Percentiles rank a stretch among this genome's conserved stretches.
Conservation (phyloP, 2,797 vertebrate genomes). For the Paratrypauchen microcephalus region DNA sequence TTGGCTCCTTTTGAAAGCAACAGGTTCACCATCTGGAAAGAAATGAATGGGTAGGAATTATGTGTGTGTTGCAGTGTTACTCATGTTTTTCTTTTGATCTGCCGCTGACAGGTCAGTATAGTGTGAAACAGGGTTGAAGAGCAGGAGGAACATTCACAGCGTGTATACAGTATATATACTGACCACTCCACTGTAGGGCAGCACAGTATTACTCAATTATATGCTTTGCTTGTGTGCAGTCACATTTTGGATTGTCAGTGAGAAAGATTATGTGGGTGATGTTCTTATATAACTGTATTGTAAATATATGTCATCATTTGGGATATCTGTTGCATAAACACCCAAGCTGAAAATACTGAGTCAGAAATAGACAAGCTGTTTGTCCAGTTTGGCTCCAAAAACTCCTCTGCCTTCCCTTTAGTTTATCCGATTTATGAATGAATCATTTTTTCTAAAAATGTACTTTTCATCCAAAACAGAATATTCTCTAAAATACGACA, state of each 20-base stretch:
- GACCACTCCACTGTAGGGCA: background rate
- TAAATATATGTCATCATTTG: conserved; percentile 36
- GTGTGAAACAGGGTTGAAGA: too few species aligned
- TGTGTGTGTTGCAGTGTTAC: background rate
- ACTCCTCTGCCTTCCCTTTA: conserved; percentile 38
- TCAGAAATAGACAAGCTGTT: conserved; percentile 22
- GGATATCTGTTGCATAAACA: conserved; percentile 40
- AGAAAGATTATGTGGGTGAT: conserved; percentile 19
- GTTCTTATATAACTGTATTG: conserved; percentile 46
- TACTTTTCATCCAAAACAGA: conserved; percentile 21
- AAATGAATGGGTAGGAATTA: background rate
- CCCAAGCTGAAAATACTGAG: background rate
- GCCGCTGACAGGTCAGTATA: background rate
- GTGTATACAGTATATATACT: too few species aligned
- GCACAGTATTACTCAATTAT: background rate
- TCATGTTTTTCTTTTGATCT: background rate
- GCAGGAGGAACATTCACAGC: too few species aligned
- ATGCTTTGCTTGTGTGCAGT: background rate
- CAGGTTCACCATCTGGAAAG: conserved; percentile 90
- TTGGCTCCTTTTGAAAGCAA: conserved; percentile 95
- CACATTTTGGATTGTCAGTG: conserved; percentile 4
- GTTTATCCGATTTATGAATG: conserved; percentile 39
- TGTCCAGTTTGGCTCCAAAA: conserved; percentile 22
- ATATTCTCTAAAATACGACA: background rate
- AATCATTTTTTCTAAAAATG: conserved; percentile 22